phyloP scores from a whole-genome alignment of 1,140 invertebrate genomes.

The Eciton burchellii region DNA sequence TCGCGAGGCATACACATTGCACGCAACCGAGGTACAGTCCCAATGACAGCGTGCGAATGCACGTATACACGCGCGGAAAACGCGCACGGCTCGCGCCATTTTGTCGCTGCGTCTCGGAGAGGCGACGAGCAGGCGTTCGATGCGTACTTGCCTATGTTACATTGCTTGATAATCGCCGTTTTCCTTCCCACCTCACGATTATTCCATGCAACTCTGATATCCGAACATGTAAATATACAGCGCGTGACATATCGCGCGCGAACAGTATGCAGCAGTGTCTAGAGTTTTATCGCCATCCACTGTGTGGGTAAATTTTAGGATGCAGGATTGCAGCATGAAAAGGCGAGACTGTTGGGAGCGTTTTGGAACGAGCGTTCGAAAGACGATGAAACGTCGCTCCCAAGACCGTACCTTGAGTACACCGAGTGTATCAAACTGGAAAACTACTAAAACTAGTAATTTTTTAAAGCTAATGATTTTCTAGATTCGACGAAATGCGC shows the following conservation, averaged over 20 bases:
- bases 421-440: slow-evolving; percentile 2
- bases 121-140: not conserved
- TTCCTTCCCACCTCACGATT: slow-evolving; percentile 6
- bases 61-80: slow-evolving; percentile 32
- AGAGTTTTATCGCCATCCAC: not conserved
- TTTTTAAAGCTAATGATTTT: slow-evolving; percentile 19
- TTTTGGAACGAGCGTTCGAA: not conserved
- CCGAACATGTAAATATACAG: not conserved
- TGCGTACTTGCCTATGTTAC: not conserved
- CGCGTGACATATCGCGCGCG: not conserved
- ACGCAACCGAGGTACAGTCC: slow-evolving; percentile 36
- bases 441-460: too few relatives aligned
- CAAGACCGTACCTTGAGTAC: slow-evolving; percentile 2
- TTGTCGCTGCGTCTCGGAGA: slow-evolving; percentile 24
- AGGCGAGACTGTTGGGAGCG: not conserved
- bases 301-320: slow-evolving; percentile 10
- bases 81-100: slow-evolving; percentile 9
- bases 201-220: not conserved
- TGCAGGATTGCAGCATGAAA: not conserved
- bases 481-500: slow-evolving; percentile 37
- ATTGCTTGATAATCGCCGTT: not conserved
- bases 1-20: slow-evolving; percentile 44
- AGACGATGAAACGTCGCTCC: not conserved
- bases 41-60: slow-evolving; percentile 55
- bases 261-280: too few relatives aligned